Conservation (phyloP, 2,113 vertebrate species). For the Dipodomys stephensi region DNA sequence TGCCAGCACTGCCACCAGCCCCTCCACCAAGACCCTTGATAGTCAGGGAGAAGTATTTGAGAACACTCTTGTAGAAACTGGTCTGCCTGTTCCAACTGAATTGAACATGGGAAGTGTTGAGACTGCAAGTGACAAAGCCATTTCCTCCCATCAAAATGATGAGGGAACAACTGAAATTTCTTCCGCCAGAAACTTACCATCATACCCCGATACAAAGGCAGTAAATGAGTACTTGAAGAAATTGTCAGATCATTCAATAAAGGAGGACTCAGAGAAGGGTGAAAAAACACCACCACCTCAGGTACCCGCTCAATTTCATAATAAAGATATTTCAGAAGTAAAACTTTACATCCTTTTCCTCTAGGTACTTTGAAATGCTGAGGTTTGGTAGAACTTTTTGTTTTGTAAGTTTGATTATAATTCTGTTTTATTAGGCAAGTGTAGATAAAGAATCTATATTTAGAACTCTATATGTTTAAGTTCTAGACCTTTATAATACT, state of each 20-base stretch:
- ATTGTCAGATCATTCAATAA: constrained; percentile 86
- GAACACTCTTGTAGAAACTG: constrained; percentile 62
- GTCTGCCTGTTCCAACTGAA: constrained; percentile 36
- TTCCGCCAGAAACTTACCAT: constrained; percentile 79
- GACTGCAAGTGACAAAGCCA: neutral
- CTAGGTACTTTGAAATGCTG: constrained; percentile 6
- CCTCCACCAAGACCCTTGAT: constrained; percentile 43
- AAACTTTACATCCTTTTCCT: neutral
- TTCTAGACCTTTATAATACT: constrained; percentile 25
- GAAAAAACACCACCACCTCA: constrained; percentile 75
- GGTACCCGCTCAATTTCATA: constrained; percentile 77
- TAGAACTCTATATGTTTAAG: constrained; percentile 6
- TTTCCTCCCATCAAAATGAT: constrained; percentile 34
- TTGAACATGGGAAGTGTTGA: constrained; percentile 57
- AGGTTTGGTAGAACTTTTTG: constrained; percentile 3
- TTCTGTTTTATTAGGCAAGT: neutral
- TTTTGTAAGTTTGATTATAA: constrained; percentile 36
- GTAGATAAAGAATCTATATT: constrained; percentile 41
- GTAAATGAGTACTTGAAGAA: constrained; percentile 89
- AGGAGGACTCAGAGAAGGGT: constrained; percentile 82
- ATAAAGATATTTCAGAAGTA: neutral
- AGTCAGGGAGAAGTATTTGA: constrained; percentile 70
- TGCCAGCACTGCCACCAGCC: constrained; percentile 54
- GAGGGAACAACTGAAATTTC: constrained; percentile 69
- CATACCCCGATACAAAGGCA: constrained; percentile 88